A percentile compares a stretch with the other conserved stretches of the same genome.
Conservation (phyloP, 2,797 vertebrate genomes). For the Lophius americanus region DNA sequence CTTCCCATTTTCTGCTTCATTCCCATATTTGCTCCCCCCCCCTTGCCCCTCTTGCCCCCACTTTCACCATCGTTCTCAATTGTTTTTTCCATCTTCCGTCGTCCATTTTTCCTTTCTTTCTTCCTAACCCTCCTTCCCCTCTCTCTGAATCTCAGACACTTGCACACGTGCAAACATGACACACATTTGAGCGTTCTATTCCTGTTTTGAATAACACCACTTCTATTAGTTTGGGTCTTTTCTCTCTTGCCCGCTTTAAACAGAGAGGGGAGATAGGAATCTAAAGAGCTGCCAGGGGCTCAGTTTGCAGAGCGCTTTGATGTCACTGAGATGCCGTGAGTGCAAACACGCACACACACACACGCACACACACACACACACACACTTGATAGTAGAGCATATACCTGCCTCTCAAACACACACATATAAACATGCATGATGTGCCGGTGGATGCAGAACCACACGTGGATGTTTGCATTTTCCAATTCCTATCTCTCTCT, state of each 20-base stretch:
- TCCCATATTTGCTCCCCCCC: conserved; percentile 35
- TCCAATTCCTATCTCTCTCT: conserved; percentile 3
- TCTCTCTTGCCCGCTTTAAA: conserved; percentile 75
- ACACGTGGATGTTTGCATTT: conserved; percentile 34
- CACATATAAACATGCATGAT: conserved; percentile 58
- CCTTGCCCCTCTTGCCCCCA: conserved; percentile 34
- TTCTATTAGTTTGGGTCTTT: conserved; percentile 77
- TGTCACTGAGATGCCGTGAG: conserved; percentile 81
- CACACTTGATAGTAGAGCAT: conserved; percentile 62
- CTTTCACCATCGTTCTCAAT: conserved; percentile 30
- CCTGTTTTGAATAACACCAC: conserved; percentile 78
- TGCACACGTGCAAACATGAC: conserved; percentile 53
- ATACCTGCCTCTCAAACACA: conserved; percentile 14
- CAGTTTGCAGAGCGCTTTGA: conserved; percentile 83
- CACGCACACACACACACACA: conserved; percentile 49
- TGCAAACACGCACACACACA: conserved; percentile 67
- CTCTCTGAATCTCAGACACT: conserved; percentile 16
- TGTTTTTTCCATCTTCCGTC: conserved; percentile 31
- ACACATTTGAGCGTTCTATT: conserved; percentile 68
- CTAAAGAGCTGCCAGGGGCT: conserved; percentile 83
- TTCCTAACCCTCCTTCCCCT: conserved; percentile 31
- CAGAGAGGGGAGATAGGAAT: conserved; percentile 78
- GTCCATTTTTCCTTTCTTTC: conserved; percentile 30
- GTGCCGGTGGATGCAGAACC: conserved; percentile 48
- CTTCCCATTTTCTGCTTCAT: conserved; percentile 39